Conservation (phyloP, 2,888 invertebrate genomes). For the Auanema freiburgensis region DNA sequence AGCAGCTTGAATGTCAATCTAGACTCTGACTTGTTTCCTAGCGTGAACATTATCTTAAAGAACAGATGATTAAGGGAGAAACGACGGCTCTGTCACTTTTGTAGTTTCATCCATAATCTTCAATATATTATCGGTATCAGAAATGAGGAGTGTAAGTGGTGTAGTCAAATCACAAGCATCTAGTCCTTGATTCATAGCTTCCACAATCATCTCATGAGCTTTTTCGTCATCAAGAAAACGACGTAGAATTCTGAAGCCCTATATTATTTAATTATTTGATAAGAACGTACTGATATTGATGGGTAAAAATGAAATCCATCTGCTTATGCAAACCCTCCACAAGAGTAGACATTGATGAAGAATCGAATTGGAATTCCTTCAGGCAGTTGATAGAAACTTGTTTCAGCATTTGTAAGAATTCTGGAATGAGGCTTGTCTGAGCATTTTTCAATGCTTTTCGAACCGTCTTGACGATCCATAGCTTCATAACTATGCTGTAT, state of each 20-base stretch:
- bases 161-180: constrained; percentile 19
- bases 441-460: no score
- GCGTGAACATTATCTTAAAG: no score
- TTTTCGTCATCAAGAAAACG: constrained; percentile 21
- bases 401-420: constrained; percentile 24
- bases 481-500: constrained; percentile 29
- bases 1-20: no score
- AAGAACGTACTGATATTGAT: constrained; percentile 14
- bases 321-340: constrained; percentile 18
- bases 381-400: constrained; percentile 23
- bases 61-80: no score
- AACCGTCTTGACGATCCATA: constrained; percentile 27
- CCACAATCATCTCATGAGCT: constrained; percentile 11
- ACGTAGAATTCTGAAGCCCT: constrained; percentile 20
- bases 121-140: constrained; percentile 11
- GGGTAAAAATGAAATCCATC: constrained; percentile 23
- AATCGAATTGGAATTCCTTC: constrained; percentile 19
- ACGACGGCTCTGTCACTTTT: no score
- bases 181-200: constrained; percentile 23
- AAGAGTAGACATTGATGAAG: constrained; percentile 16
- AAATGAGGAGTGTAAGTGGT: constrained; percentile 12
- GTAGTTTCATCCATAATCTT: no score
- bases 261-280: not conserved
- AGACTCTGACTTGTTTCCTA: no score
- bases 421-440: no score